These are phyloP conservation scores for Endotricha flammealis DNA, from an alignment of 2,888 invertebrate species.

Conservation along the genomic window DNA sequence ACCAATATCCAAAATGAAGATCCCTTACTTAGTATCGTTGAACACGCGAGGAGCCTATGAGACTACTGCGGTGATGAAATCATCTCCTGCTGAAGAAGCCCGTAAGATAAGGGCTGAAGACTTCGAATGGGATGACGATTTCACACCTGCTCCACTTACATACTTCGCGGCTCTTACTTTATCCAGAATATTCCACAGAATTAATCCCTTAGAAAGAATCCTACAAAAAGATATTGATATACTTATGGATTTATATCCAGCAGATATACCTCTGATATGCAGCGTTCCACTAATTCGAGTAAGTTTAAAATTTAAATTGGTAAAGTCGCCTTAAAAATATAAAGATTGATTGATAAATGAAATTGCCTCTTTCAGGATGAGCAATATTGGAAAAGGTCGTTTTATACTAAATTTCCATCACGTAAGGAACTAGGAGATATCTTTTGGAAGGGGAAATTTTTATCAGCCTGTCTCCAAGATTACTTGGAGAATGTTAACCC, in stretches of 20 bases:
- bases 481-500: slow-evolving; percentile 63
- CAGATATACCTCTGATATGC: slow-evolving; percentile 76
- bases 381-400: slow-evolving; percentile 81
- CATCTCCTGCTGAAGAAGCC: slow-evolving; percentile 38
- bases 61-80: slow-evolving; percentile 41
- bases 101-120: slow-evolving; percentile 60
- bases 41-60: slow-evolving; percentile 51
- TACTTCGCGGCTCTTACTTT: slow-evolving; percentile 48
- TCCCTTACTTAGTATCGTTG: slow-evolving; percentile 58
- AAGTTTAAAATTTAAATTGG: slow-evolving; percentile 1
- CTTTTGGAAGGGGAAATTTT: slow-evolving; percentile 80
- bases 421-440: slow-evolving; percentile 54
- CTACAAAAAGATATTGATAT: slow-evolving; percentile 77
- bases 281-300: slow-evolving; percentile 74
- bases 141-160: slow-evolving; percentile 63
- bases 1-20: slow-evolving; percentile 44
- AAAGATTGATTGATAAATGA: not conserved
- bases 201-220: slow-evolving; percentile 74
- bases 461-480: slow-evolving; percentile 63
- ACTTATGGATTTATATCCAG: slow-evolving; percentile 79
- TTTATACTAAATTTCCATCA: slow-evolving; percentile 53
- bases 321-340: not conserved
- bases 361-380: slow-evolving; percentile 63
- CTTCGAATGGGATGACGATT: slow-evolving; percentile 61
- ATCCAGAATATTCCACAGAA: slow-evolving; percentile 58